Percentiles rank a stretch among this genome's conserved stretches.
Evolutionary conservation across 2,797 vertebrate genomes (phyloP).

Genomic region (Betta splendens): DNA sequence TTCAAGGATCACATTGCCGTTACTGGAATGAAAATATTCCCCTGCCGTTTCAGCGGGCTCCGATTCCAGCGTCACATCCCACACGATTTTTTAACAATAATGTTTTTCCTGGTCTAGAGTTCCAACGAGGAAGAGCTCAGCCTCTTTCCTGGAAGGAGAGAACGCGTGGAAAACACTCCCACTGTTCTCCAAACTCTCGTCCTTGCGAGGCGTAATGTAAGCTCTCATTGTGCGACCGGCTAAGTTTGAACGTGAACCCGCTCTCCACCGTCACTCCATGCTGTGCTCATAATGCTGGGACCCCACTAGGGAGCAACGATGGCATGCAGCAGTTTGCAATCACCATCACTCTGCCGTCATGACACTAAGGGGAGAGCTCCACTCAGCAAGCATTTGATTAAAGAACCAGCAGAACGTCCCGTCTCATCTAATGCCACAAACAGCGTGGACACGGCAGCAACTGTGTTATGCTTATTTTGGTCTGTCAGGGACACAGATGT

Average conservation of each 20-base stretch:
- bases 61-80: conserved; percentile 60
- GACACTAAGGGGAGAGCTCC: conserved; percentile 66
- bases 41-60: conserved; percentile 60
- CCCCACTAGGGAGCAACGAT: conserved; percentile 51
- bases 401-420: conserved; percentile 57
- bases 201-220: conserved; percentile 17
- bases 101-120: conserved; percentile 74
- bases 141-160: conserved; percentile 67
- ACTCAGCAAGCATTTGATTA: conserved; percentile 73
- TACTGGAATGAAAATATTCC: conserved; percentile 75
- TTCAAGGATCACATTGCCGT: conserved; percentile 71
- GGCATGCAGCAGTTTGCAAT: conserved; percentile 71
- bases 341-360: conserved; percentile 70
- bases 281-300: conserved; percentile 35
- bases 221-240: background rate
- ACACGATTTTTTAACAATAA: conserved; percentile 69
- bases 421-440: conserved; percentile 35
- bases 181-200: conserved; percentile 13
- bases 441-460: conserved; percentile 23
- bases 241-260: conserved; percentile 8
- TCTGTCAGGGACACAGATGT: conserved; percentile 28
- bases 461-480: conserved; percentile 19
- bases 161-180: conserved; percentile 44
- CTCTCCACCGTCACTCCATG: too few species aligned
- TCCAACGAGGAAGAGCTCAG: conserved; percentile 66